These are phyloP conservation scores for Notothenia rossii DNA, from an alignment of 2,113 vertebrate genomes.

Conservation along the genomic window DNA sequence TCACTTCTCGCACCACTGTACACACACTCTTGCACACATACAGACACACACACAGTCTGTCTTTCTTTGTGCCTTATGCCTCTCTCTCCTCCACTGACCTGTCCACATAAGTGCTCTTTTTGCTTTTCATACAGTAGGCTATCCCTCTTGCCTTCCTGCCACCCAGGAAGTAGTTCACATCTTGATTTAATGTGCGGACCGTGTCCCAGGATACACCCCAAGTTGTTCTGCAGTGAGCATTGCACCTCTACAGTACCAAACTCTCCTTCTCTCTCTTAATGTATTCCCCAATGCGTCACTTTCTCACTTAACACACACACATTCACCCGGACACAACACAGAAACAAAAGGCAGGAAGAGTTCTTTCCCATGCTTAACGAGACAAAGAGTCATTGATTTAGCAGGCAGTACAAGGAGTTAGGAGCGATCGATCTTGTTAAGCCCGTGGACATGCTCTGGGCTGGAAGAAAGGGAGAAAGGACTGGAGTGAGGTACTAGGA, in stretches of 20 bases:
- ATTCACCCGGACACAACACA: slow-evolving; percentile 25
- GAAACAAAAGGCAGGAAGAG: background rate
- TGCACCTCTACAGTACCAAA: slow-evolving; percentile 34
- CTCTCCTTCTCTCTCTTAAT: slow-evolving; percentile 5
- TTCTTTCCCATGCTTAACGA: slow-evolving; percentile 62
- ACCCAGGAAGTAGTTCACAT: slow-evolving; percentile 43
- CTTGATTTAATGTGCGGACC: slow-evolving; percentile 48
- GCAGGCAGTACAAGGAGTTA: slow-evolving; percentile 69
- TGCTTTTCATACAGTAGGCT: slow-evolving; percentile 19
- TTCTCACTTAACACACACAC: slow-evolving; percentile 23
- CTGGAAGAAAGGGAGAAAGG: slow-evolving; percentile 35
- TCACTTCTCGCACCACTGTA: slow-evolving; percentile 52
- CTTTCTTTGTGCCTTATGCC: slow-evolving; percentile 40
- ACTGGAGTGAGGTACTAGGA: slow-evolving; percentile 12
- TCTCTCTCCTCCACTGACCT: slow-evolving; percentile 38
- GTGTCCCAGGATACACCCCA: slow-evolving; percentile 60
- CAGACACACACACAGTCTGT: slow-evolving; percentile 45
- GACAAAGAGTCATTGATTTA: slow-evolving; percentile 78
- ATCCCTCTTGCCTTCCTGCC: slow-evolving; percentile 28
- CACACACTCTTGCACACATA: slow-evolving; percentile 34
- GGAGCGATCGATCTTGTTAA: slow-evolving; percentile 75
- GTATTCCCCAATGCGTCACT: slow-evolving; percentile 20
- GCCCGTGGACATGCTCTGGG: slow-evolving; percentile 59
- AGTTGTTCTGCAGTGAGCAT: slow-evolving; percentile 31
- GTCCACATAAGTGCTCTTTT: slow-evolving; percentile 45